phyloP scores from a whole-genome alignment of 2,888 invertebrate genomes.

The Leucoma salicis region DNA sequence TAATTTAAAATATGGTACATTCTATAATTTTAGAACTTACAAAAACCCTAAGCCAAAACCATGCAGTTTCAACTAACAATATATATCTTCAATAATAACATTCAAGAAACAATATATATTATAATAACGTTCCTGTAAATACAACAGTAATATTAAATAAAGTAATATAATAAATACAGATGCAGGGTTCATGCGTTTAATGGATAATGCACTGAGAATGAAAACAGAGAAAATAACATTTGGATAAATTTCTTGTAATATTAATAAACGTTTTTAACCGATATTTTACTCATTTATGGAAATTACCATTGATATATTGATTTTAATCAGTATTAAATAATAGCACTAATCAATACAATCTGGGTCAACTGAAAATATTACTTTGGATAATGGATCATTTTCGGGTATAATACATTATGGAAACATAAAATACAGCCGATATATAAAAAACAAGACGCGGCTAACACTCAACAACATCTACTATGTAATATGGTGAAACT shows the following conservation, averaged over 20 bases:
- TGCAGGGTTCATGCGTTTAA: constrained; percentile 23
- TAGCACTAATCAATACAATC: neutral
- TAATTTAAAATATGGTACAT: constrained; percentile 16
- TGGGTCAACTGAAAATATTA: neutral
- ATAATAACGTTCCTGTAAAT: constrained; percentile 28
- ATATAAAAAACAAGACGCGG: neutral
- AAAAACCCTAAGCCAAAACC: constrained; percentile 8
- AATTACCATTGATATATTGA: neutral
- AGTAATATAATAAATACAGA: constrained; percentile 2
- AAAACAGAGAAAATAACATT: neutral
- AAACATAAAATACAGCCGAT: neutral
- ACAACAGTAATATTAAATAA: constrained; percentile 29
- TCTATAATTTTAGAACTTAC: constrained; percentile 3
- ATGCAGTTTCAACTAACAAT: constrained; percentile 14
- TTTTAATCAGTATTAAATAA: neutral
- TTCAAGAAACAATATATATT: constrained; percentile 8
- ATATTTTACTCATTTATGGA: too few relatives aligned
- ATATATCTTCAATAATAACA: constrained; percentile 16
- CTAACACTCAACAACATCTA: constrained; percentile 22
- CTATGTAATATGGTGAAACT: constrained; percentile 50
- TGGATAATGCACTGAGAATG: constrained; percentile 29
- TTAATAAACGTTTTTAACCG: neutral
- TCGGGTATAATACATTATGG: neutral
- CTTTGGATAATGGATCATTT: neutral
- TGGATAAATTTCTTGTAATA: neutral